Base-by-base conservation (phyloP, 2,113 vertebrate genomes). In the Melierax canorus region DNA sequence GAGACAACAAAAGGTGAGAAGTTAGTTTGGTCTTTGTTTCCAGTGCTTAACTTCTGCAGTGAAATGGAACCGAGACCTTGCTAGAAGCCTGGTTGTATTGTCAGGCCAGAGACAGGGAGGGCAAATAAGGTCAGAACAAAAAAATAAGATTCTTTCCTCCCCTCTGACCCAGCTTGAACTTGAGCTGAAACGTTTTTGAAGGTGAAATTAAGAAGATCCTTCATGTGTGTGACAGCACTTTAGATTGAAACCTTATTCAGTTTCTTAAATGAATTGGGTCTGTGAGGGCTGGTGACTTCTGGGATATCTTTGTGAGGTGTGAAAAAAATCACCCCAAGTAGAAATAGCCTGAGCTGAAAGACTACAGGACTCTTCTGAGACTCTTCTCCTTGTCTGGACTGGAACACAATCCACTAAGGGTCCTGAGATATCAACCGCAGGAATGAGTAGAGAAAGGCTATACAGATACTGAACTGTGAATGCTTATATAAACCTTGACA, bases 141-240 rank as follows among this genome's bases (percentile, higher is more conserved):
- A 60, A 43, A 23, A 46, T 6, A 78, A 72, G 9, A 71, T 74
- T 77, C 18, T 86, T 92, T 88, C 20, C 24, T 90, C 21, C 8
- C 15, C 36, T 88, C 45, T 86, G 88, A 94, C 41, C 63, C 18
- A 38, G 7, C 14, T 3, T 79, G 85, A 94, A 66, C 48, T 85
- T 90, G 16, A 93, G 39, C 38, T 86, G 71, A 83, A 74, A 16
- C 46, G 26, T 22, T 93, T 96, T 59, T 67, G 85, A 95, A 93
- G 75, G 82, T 62, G 55, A 95, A 84, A 95, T 96, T 94, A 80
- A 51, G 81, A 93, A 94, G 62, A 96, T 93, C 59, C 58, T 90
- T 97, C 93, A 90, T 94, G 71, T 90, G 67, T 88, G 22, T 95
- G 96, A 94, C 75, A 97, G 67, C 19, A 46, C 30, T 29, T 80